Evolutionary conservation across 2,888 invertebrate genomes (phyloP), one percentile per base, ranked within the genome.

Genomic region (Marronus borbonicus): DNA sequence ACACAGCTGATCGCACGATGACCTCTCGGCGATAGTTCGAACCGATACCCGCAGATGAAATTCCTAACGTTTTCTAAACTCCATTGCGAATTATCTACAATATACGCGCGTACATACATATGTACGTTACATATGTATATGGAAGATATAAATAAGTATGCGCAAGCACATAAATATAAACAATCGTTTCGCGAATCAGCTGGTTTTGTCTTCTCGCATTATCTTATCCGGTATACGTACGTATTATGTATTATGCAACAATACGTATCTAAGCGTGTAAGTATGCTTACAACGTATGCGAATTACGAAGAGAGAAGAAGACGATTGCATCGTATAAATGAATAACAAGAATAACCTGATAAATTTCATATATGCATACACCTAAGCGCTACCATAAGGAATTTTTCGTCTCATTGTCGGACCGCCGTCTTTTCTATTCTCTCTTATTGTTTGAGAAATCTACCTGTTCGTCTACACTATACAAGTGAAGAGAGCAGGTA

Each of bases 1-100:
- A 80, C 76, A 81, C 82, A 81, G 82, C 82, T 81, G 81, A 82
- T 82, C 80, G 80, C 55, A 70, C 31, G 77, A 72, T 82, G 82
- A 82, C 81, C 82, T 81, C 80, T 81, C 49, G 60, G 44, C 24
- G 17, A 70, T 77, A 55, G n/a, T 20, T 55, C 55, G 55, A 20
- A 55, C n/a, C 1, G 55, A 17, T 8, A 20, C 17, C 7, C 36
- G 31, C 7, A 55, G 70, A 24, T 70, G 10, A 55, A 28, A 50
- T 70, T 70, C 49, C 10, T 55, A 24, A 14, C 50, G n/a, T 31
- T 10, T 28, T 20, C 64, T 7, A 64, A 55, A 55, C 55, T 17
- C 12, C 44, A 10, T 62, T 62, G 62, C 31, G 20, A 39, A 65
- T 65, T 24, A 60, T 20, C 20, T 60, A 60, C 60, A 17, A 31